phyloP scores from a whole-genome alignment of 2,113 vertebrate species.

The Xenopus laevis region DNA sequence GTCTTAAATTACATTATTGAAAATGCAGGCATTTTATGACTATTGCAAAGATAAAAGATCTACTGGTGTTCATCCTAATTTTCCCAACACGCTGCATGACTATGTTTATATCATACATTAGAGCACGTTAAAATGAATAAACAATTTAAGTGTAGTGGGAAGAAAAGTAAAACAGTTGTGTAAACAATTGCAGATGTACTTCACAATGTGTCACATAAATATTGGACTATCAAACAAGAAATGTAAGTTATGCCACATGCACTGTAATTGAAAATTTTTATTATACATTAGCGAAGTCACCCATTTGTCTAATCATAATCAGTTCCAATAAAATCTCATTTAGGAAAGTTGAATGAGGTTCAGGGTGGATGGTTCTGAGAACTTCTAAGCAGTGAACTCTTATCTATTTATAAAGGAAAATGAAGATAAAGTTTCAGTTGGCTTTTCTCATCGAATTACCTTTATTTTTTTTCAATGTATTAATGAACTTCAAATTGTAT shows the following conservation, averaged over 20 bases:
- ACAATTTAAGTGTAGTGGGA: slow-evolving; percentile 48
- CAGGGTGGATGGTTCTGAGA: slow-evolving; percentile 62
- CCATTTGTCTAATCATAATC: slow-evolving; percentile 81
- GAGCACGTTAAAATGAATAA: slow-evolving; percentile 49
- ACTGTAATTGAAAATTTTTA: slow-evolving; percentile 76
- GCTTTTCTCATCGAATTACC: slow-evolving; percentile 19
- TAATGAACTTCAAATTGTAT: slow-evolving; percentile 11
- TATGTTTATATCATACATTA: slow-evolving; percentile 55
- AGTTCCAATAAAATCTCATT: slow-evolving; percentile 80
- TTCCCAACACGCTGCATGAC: slow-evolving; percentile 38
- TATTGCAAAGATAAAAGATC: slow-evolving; percentile 51
- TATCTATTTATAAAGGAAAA: slow-evolving; percentile 38
- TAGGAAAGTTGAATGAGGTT: slow-evolving; percentile 69
- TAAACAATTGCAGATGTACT: slow-evolving; percentile 64
- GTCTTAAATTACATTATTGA: slow-evolving; percentile 44
- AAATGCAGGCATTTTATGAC: slow-evolving; percentile 50
- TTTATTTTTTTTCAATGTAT: slow-evolving; percentile 32
- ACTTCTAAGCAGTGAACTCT: slow-evolving; percentile 55
- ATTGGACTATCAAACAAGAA: slow-evolving; percentile 68
- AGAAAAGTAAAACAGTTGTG: slow-evolving; percentile 64
- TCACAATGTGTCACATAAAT: slow-evolving; percentile 69
- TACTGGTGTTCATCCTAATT: slow-evolving; percentile 43
- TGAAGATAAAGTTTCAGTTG: slow-evolving; percentile 20
- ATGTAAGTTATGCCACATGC: slow-evolving; percentile 66
- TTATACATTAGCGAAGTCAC: slow-evolving; percentile 74